Percentiles rank a stretch among this genome's conserved stretches.
Conservation (phyloP, 2,113 vertebrate species). For the Anthoscopus minutus region DNA sequence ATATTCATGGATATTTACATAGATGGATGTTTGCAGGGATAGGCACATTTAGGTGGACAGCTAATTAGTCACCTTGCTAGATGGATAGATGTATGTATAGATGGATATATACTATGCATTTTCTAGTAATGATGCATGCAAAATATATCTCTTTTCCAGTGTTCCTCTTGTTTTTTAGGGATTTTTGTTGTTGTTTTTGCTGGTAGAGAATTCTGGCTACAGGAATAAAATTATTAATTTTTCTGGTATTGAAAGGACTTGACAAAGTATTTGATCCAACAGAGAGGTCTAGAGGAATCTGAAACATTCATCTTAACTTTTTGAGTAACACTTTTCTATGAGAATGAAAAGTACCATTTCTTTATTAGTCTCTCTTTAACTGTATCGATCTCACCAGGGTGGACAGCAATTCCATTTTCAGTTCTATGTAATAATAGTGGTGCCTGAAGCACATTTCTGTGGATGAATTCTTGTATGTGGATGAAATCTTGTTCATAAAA, state of each 20-base stretch:
- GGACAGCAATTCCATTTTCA: neutral
- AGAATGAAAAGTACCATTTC: neutral
- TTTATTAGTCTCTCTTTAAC: neutral
- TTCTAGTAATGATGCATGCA: neutral
- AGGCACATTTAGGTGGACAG: neutral
- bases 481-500: neutral
- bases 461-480: neutral
- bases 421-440: neutral
- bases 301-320: neutral
- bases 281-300: neutral
- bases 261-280: neutral
- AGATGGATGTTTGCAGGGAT: neutral
- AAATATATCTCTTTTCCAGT: neutral
- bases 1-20: neutral
- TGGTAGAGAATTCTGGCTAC: neutral
- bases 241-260: neutral
- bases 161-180: fast-evolving
- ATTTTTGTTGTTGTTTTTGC: neutral
- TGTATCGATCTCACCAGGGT: neutral
- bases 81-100: neutral
- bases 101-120: too few species aligned
- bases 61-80: neutral
- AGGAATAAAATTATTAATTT: neutral
- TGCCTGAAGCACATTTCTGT: neutral
- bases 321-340: neutral